phyloP scores from a whole-genome alignment of 2,113 vertebrate species.

The Ptilonorhynchus violaceus region DNA sequence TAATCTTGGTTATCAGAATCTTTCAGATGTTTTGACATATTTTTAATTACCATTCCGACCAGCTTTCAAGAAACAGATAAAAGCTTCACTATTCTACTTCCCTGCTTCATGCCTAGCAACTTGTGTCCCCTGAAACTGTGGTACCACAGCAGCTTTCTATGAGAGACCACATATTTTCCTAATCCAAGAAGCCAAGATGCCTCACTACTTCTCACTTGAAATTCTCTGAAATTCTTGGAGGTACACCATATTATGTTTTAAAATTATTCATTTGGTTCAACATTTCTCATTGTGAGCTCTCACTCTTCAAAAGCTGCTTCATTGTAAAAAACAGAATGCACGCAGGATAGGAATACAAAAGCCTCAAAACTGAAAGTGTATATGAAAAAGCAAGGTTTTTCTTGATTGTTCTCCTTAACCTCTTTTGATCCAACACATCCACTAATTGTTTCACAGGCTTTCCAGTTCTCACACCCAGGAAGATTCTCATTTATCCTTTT shows the following conservation, averaged over 20 bases:
- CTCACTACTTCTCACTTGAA: not conserved
- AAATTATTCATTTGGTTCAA: not conserved
- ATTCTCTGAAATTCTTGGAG: not conserved
- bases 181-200: not conserved
- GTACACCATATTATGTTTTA: not conserved
- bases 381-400: not conserved
- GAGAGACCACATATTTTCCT: not conserved
- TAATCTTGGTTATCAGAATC: not conserved
- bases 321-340: not conserved
- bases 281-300: not conserved
- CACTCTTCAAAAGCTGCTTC: not conserved
- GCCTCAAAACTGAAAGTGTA: not conserved
- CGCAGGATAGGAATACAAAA: not conserved
- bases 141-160: not conserved
- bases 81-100: not conserved
- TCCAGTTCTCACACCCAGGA: not conserved
- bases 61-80: not conserved
- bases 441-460: constrained; percentile 12
- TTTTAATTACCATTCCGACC: not conserved
- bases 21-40: not conserved
- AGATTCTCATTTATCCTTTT: not conserved
- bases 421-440: not conserved
- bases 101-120: not conserved
- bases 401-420: not conserved
- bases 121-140: not conserved